These are phyloP conservation scores for Myiotriccus ornatus DNA, from an alignment of 2,797 vertebrate species.

Conservation along the genomic window DNA sequence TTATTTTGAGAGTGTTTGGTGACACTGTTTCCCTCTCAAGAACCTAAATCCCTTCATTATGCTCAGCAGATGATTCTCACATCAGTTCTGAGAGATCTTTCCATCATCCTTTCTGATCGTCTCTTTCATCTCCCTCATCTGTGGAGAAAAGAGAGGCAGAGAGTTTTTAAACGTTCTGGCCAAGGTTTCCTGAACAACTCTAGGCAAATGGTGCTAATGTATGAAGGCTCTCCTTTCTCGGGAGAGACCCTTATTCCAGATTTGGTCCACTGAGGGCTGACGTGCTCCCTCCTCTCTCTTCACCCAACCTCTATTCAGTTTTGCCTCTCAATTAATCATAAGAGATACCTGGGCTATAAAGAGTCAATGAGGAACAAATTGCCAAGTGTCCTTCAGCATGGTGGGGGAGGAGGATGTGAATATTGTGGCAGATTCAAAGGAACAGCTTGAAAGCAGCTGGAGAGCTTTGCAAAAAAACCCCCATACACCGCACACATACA, in stretches of 20 bases:
- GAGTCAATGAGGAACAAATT: conserved; percentile 7
- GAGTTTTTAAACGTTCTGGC: background rate
- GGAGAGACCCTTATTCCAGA: background rate
- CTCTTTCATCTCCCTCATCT: background rate
- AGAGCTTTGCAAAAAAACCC: background rate
- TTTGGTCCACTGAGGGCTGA: background rate
- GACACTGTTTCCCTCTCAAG: background rate
- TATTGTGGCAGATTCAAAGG: conserved; percentile 39
- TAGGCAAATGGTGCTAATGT: background rate
- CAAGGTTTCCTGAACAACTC: background rate
- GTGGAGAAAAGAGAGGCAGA: background rate
- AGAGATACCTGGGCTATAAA: conserved; percentile 42
- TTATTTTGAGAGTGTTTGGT: background rate
- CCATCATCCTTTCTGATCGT: background rate
- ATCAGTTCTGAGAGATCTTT: background rate
- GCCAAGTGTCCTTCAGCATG: background rate
- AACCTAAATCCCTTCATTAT: background rate
- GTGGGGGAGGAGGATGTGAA: background rate
- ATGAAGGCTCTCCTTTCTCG: background rate
- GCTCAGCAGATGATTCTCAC: background rate
- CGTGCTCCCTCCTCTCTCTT: background rate
- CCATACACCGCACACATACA: background rate
- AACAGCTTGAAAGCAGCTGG: conserved; percentile 67
- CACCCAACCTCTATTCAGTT: background rate
- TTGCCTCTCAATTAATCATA: conserved; percentile 3